Conservation (phyloP, 2,113 vertebrate genomes). For the Symphodus melops region DNA sequence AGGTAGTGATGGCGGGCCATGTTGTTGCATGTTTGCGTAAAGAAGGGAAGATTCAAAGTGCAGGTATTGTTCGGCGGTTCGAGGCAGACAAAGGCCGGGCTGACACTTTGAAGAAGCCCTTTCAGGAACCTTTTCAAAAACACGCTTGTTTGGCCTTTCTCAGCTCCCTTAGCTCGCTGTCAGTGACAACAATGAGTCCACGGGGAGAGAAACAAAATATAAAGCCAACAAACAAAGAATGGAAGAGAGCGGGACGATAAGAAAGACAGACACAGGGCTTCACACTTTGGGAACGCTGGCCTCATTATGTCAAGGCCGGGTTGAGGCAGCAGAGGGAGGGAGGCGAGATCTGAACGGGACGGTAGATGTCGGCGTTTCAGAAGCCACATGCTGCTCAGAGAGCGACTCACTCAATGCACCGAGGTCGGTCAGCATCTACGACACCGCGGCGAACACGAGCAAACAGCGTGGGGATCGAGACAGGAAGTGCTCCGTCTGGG, state of each 20-base stretch:
- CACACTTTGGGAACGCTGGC: slow-evolving; percentile 49
- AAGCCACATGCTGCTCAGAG: no score
- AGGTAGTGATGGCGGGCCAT: slow-evolving; percentile 30
- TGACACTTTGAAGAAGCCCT: slow-evolving; percentile 38
- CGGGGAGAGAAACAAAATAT: neutral
- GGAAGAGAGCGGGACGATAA: neutral
- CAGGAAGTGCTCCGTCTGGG: no score
- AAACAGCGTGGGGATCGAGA: no score
- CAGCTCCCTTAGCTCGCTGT: slow-evolving; percentile 38
- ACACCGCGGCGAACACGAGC: no score
- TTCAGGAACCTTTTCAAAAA: slow-evolving; percentile 37
- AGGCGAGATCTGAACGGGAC: no score
- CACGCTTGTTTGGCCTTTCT: slow-evolving; percentile 38
- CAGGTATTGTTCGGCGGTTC: slow-evolving; percentile 19
- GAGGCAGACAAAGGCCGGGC: slow-evolving; percentile 34
- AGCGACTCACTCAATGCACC: no score
- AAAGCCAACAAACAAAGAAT: slow-evolving; percentile 7
- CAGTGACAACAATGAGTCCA: slow-evolving; percentile 37
- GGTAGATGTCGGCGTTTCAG: no score
- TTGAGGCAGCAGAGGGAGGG: slow-evolving; percentile 1
- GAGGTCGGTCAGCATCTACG: no score
- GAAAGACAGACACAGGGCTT: slow-evolving; percentile 22
- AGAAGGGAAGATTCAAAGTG: slow-evolving; percentile 5
- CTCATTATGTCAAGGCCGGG: slow-evolving; percentile 66
- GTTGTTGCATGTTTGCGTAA: slow-evolving; percentile 5